Percentiles rank a stretch among this genome's conserved stretches.
These are phyloP conservation scores for Neuroterus valhalla DNA, from an alignment of 1,140 invertebrate species.

Conservation along the genomic window DNA sequence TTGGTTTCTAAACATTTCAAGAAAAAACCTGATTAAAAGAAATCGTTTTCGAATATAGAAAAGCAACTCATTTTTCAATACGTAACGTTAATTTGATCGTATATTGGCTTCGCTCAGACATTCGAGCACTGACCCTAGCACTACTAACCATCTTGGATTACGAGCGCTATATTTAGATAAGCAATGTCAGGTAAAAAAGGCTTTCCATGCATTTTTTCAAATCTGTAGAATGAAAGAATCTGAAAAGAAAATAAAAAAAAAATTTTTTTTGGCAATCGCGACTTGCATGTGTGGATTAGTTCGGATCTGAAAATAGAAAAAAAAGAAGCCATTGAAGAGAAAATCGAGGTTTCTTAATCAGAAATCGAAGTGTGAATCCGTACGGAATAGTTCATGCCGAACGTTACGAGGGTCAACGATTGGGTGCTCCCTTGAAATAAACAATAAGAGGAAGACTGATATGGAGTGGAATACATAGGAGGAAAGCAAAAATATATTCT, in stretches of 20 bases:
- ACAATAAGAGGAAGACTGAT: background rate
- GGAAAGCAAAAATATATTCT: too few species aligned
- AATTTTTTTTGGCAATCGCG: too few species aligned
- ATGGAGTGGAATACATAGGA: background rate
- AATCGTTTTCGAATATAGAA: too few species aligned
- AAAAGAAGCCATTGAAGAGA: conserved; percentile 13
- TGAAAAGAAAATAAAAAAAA: too few species aligned
- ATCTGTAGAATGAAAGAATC: too few species aligned
- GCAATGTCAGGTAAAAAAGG: background rate
- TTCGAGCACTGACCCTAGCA: conserved; percentile 6
- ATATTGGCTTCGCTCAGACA: background rate
- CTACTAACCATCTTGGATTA: background rate
- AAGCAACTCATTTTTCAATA: too few species aligned
- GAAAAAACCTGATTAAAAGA: too few species aligned
- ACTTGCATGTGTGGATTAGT: background rate
- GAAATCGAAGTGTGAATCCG: conserved; percentile 29
- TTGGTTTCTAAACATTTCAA: too few species aligned
- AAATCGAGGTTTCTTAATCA: conserved; percentile 23
- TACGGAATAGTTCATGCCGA: conserved; percentile 12
- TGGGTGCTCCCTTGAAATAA: conserved; percentile 7
- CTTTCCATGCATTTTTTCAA: too few species aligned
- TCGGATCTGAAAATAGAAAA: background rate
- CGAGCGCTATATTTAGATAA: background rate
- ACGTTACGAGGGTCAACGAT: conserved; percentile 1
- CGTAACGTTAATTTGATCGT: background rate